A percentile compares a stretch with the other conserved stretches of the same genome.
These are phyloP conservation scores for Sebastes minor DNA, from an alignment of 2,797 vertebrate genomes.

Conservation along the genomic window DNA sequence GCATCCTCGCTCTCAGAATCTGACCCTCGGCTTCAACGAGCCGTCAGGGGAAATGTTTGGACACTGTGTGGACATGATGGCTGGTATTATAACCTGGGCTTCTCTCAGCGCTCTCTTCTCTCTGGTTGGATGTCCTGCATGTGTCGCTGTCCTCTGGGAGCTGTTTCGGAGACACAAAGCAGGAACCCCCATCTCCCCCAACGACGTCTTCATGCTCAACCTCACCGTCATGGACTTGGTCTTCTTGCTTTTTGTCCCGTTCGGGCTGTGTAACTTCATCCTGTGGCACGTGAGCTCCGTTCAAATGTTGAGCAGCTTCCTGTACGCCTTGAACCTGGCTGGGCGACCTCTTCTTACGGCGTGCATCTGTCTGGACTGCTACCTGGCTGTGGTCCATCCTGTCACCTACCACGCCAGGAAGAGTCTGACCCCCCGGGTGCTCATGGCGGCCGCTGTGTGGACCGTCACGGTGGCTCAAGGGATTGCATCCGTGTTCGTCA, in stretches of 20 bases:
- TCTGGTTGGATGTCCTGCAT: conserved; percentile 53
- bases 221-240: conserved; percentile 50
- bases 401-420: conserved; percentile 48
- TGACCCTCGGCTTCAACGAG: background rate
- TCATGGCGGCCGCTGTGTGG: conserved; percentile 27
- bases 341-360: conserved; percentile 67
- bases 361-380: conserved; percentile 65
- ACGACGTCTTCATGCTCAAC: conserved; percentile 61
- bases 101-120: conserved; percentile 23
- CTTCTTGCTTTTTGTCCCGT: conserved; percentile 44
- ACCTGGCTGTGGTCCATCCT: conserved; percentile 68
- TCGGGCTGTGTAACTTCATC: conserved; percentile 38
- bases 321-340: conserved; percentile 38
- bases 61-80: conserved; percentile 19
- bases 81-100: conserved; percentile 30
- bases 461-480: conserved; percentile 7
- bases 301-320: conserved; percentile 14
- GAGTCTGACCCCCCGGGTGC: conserved; percentile 22
- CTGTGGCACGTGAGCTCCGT: conserved; percentile 26
- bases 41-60: background rate
- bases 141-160: conserved; percentile 34
- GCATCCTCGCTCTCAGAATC: conserved; percentile 20
- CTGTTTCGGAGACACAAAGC: conserved; percentile 29
- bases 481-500: background rate
- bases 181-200: conserved; percentile 20